phyloP scores from a whole-genome alignment of 2,113 vertebrate species.

The Vulpes lagopus region DNA sequence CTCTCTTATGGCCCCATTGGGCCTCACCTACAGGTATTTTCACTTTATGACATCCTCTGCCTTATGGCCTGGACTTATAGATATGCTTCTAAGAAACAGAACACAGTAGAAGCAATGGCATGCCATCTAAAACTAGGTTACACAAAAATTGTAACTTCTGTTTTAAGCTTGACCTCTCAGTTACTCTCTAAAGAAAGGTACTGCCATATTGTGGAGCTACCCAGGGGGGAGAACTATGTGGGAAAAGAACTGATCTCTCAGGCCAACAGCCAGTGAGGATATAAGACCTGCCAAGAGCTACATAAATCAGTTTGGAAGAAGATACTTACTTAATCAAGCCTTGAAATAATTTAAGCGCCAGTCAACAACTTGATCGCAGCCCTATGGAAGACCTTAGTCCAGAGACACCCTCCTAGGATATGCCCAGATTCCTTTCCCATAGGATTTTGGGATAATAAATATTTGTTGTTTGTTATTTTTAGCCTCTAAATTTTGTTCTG shows the following conservation, averaged over 20 bases:
- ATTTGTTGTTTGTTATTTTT: not conserved
- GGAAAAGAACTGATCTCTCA: not conserved
- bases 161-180: not conserved
- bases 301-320: not conserved
- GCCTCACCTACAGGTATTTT: not conserved
- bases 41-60: not conserved
- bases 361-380: not conserved
- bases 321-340: not conserved
- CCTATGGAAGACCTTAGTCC: not conserved
- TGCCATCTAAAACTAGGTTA: not conserved
- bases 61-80: not conserved
- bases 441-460: not conserved
- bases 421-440: not conserved
- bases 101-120: not conserved
- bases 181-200: not conserved
- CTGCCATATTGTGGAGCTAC: not conserved
- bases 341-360: not conserved
- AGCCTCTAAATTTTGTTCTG: not conserved
- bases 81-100: not conserved
- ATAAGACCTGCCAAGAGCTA: not conserved
- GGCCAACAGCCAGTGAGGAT: not conserved
- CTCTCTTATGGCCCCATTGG: not conserved
- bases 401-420: not conserved
- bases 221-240: not conserved
- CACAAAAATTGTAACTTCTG: not conserved